These are phyloP conservation scores for Enteromius treurensis DNA, from an alignment of 2,797 vertebrate species.

Conservation along the genomic window DNA sequence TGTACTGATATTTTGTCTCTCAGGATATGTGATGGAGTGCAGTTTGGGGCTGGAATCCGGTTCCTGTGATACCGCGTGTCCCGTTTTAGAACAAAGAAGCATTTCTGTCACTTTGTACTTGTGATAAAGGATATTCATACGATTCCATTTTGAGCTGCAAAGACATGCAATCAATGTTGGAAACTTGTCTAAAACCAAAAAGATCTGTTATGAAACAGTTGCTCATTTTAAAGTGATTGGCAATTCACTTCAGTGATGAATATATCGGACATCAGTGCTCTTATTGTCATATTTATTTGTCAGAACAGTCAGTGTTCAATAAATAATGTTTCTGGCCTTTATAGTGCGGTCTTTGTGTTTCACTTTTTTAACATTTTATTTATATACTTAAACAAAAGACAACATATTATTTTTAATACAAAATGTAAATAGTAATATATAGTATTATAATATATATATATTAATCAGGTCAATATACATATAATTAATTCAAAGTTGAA, in stretches of 20 bases:
- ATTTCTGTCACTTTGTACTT: conserved; percentile 39
- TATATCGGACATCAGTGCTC: conserved; percentile 47
- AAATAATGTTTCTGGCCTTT: conserved; percentile 50
- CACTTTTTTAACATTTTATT: too few relatives aligned
- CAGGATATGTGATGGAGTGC: conserved; percentile 95
- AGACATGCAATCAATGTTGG: conserved; percentile 58
- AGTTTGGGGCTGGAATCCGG: conserved; percentile 96
- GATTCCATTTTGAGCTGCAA: conserved; percentile 38
- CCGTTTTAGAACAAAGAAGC: background rate
- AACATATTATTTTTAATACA: too few relatives aligned
- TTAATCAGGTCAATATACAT: too few relatives aligned
- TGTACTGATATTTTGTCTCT: conserved; percentile 39
- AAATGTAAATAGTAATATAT: too few relatives aligned
- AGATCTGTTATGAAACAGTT: background rate
- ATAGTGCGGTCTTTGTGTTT: background rate
- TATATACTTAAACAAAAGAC: too few relatives aligned
- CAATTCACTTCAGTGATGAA: conserved; percentile 15
- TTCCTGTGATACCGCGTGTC: conserved; percentile 84
- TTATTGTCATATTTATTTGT: conserved; percentile 62
- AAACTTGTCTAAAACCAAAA: conserved; percentile 41
- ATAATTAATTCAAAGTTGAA: too few relatives aligned
- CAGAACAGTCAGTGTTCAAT: conserved; percentile 54
- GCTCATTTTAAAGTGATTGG: background rate
- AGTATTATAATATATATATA: too few relatives aligned
- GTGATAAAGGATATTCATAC: background rate